These are phyloP conservation scores for Urosaurus nigricauda DNA, from an alignment of 2,797 vertebrate species.

Conservation along the genomic window DNA sequence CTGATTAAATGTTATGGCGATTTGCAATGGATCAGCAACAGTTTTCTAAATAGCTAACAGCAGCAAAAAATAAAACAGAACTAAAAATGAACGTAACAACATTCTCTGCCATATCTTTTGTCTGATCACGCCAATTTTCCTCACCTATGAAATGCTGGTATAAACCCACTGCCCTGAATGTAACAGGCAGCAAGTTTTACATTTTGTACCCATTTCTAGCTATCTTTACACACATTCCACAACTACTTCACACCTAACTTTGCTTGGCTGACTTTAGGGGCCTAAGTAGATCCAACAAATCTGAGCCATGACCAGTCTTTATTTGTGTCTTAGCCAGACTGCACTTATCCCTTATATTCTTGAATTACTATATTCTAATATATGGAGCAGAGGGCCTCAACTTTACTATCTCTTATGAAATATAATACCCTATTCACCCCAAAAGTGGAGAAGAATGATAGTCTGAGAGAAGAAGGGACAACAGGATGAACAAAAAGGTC, in stretches of 20 bases:
- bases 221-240: neutral
- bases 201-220: neutral
- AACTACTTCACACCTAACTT: neutral
- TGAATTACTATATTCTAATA: too few species aligned
- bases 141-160: neutral
- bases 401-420: too few species aligned
- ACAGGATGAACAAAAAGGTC: too few species aligned
- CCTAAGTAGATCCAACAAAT: neutral
- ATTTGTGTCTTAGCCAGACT: neutral
- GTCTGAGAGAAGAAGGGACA: too few species aligned
- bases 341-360: too few species aligned
- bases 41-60: neutral
- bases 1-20: too few species aligned
- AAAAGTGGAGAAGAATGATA: too few species aligned
- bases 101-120: neutral
- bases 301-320: neutral
- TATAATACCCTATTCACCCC: too few species aligned
- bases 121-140: neutral
- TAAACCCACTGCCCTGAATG: neutral
- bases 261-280: neutral
- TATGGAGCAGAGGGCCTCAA: too few species aligned
- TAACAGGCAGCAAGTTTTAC: neutral
- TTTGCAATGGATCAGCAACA: neutral
- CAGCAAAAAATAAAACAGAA: neutral
- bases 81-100: neutral